These are phyloP conservation scores for Cnemophilus loriae DNA, from an alignment of 2,113 vertebrate genomes.

Conservation along the genomic window DNA sequence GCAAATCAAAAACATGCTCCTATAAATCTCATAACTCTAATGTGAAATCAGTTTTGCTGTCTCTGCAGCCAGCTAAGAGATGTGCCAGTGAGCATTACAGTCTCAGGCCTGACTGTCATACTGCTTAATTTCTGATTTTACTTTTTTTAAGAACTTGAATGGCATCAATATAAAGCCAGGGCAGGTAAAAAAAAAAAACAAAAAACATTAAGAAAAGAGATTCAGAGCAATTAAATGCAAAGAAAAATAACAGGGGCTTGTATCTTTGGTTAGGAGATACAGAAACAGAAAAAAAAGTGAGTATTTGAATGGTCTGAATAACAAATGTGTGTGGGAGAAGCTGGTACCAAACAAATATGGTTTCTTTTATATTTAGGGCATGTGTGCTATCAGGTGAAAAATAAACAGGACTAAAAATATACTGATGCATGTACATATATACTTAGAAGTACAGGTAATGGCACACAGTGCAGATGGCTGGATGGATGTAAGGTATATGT, in stretches of 20 bases:
- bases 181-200: neutral
- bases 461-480: neutral
- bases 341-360: neutral
- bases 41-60: neutral
- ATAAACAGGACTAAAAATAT: conserved; percentile 2
- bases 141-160: neutral
- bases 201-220: neutral
- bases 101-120: neutral
- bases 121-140: neutral
- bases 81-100: neutral
- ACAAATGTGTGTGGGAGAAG: neutral
- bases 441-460: neutral
- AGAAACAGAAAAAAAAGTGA: neutral
- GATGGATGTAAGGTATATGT: neutral
- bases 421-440: neutral
- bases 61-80: neutral
- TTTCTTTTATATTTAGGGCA: neutral
- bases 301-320: neutral
- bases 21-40: neutral
- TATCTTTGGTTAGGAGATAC: neutral
- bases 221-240: neutral
- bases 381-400: neutral
- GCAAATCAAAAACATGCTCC: neutral
- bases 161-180: neutral
- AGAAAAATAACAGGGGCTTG: neutral